Base-by-base conservation (phyloP, 2,113 vertebrate species). In the Atlantisia rogersi region DNA sequence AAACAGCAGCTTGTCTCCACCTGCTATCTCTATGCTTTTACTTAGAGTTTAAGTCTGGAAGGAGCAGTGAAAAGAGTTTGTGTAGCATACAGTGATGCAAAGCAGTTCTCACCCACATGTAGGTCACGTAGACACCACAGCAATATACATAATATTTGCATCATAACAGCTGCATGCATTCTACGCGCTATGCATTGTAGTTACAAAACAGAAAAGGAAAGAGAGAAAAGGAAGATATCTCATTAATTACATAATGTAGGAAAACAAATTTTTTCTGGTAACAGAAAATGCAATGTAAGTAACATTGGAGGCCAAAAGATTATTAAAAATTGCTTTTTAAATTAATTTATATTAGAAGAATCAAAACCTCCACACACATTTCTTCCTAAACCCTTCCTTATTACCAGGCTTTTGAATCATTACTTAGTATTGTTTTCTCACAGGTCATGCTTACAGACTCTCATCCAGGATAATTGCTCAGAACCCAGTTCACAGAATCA, bases 391-490 rank as follows among this genome's bases (percentile, higher is more conserved):
- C 20, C 24, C 31, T 84, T 91, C 32, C 39, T 75, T 53, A 82
- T 69, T 68, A 82, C 10, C n/a, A 89, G 64, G 24, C 15, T 59
- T 19, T 25, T 78, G 85, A 84, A 65, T 59, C 22, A 75, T 37
- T 76, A 77, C 68, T 71, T 75, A 81, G 32, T 35, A 56, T 40
- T 89, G 22, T 75, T 86, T 92, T 75, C 74, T 84, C 32, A 59
- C 22, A 82, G 25, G 22, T 62, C 77, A 71, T 90, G 76, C 46
- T 86, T 63, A 90, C 63, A 94, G 67, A 60, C 88, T 84, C 32
- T 85, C 56, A 92, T 48, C 48, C 71, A 88, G 48, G 52, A 76
- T 50, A 85, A 94, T 52, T 91, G 74, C 75, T 76, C 55, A 80
- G 50, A 89, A 90, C 24, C 35, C 35, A 35, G 35, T 35, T 35